Evolutionary conservation across 2,888 invertebrate species (phyloP).

Genomic region (Leptarthrus brevirostris): DNA sequence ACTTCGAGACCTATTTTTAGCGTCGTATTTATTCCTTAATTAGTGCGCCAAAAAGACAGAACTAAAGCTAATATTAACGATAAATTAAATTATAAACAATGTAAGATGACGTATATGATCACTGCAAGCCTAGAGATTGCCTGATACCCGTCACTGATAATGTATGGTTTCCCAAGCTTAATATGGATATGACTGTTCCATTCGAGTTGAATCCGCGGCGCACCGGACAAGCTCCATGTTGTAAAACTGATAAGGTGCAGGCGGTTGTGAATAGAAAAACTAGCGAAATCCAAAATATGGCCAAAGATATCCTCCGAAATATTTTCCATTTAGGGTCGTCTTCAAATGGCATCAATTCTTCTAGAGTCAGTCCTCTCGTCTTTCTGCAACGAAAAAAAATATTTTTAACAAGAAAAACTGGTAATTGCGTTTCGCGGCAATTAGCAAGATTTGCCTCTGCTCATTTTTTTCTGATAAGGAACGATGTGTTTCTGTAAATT

Average conservation of each 20-base stretch:
- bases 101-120: neutral
- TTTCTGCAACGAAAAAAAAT: slow-evolving; percentile 56
- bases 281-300: slow-evolving; percentile 69
- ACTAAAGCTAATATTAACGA: slow-evolving; percentile 6
- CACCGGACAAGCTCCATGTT: slow-evolving; percentile 53
- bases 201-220: neutral
- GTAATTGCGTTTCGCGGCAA: no score
- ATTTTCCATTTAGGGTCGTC: slow-evolving; percentile 69
- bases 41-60: slow-evolving; percentile 9
- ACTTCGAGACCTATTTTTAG: neutral
- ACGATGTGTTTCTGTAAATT: slow-evolving; percentile 15
- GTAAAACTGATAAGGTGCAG: slow-evolving; percentile 63
- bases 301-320: slow-evolving; percentile 66
- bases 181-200: slow-evolving; percentile 25
- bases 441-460: no score
- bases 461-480: neutral
- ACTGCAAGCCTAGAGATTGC: neutral
- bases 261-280: slow-evolving; percentile 68
- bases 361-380: slow-evolving; percentile 65
- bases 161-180: slow-evolving; percentile 13
- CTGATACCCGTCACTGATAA: neutral
- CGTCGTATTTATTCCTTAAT: slow-evolving; percentile 10
- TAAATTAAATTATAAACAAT: slow-evolving; percentile 1
- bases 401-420: neutral
- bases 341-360: slow-evolving; percentile 68